Conservation (phyloP, 2,797 vertebrate genomes). For the Fundulus diaphanus region DNA sequence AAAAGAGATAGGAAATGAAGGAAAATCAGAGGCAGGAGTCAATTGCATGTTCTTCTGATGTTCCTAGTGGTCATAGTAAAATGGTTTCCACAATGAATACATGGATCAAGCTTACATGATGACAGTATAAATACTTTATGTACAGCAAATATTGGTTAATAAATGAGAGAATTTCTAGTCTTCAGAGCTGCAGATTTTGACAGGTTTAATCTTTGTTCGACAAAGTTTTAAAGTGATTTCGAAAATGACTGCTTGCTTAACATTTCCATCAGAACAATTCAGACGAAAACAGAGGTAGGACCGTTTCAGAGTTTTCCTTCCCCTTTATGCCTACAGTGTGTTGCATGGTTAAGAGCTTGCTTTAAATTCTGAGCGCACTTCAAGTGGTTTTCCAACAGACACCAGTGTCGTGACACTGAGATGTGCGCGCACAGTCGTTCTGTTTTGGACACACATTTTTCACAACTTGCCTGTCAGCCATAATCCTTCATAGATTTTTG, state of each 20-base stretch:
- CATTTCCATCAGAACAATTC: conserved; percentile 72
- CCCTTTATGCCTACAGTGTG: conserved; percentile 61
- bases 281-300: conserved; percentile 92
- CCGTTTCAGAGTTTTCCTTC: conserved; percentile 71
- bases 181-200: conserved; percentile 73
- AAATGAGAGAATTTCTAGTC: conserved; percentile 73
- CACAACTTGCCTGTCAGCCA: conserved; percentile 48
- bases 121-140: conserved; percentile 78
- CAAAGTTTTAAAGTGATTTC: conserved; percentile 74
- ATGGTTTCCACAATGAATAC: conserved; percentile 68
- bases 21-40: conserved; percentile 14
- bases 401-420: conserved; percentile 70
- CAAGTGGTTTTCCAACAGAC: conserved; percentile 80
- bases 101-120: conserved; percentile 83
- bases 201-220: conserved; percentile 61
- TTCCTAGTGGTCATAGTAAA: conserved; percentile 71
- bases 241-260: conserved; percentile 76
- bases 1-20: background rate
- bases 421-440: conserved; percentile 14
- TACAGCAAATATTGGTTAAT: conserved; percentile 77
- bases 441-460: conserved; percentile 16
- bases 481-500: conserved; percentile 71
- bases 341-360: conserved; percentile 75
- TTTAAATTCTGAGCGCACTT: conserved; percentile 79
- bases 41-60: conserved; percentile 46